phyloP scores from a whole-genome alignment of 2,113 vertebrate genomes.

The Lophotis ruficrista region DNA sequence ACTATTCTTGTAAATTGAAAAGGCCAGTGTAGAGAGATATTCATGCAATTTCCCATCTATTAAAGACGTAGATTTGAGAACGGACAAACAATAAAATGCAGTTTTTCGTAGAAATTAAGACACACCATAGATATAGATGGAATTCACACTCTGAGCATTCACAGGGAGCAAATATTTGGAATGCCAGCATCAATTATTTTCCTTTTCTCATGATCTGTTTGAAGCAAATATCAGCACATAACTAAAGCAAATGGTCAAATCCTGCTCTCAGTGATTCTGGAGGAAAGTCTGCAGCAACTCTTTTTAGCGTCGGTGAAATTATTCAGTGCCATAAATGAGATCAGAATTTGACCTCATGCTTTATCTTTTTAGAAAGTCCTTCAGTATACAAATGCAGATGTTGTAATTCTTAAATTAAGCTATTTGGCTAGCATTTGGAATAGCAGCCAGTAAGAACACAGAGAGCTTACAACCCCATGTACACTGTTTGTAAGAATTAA shows the following conservation, averaged over 20 bases:
- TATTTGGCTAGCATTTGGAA: slow-evolving; percentile 34
- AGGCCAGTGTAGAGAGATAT: slow-evolving; percentile 51
- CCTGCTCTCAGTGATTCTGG: not conserved
- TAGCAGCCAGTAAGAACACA: not conserved
- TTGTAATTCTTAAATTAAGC: slow-evolving; percentile 49
- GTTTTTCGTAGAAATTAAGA: slow-evolving; percentile 33
- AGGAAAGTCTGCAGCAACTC: not conserved
- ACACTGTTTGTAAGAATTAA: not conserved
- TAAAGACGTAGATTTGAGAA: slow-evolving; percentile 54
- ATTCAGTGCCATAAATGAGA: slow-evolving; percentile 11
- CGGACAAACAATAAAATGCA: slow-evolving; percentile 24
- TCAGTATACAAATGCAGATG: slow-evolving; percentile 64
- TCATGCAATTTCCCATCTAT: slow-evolving; percentile 53
- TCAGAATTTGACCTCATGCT: slow-evolving; percentile 43
- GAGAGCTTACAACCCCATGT: not conserved
- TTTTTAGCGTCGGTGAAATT: not conserved
- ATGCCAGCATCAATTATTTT: not conserved
- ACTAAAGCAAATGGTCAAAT: not conserved
- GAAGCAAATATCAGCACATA: not conserved
- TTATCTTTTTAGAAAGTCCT: slow-evolving; percentile 30
- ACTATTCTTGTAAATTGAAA: slow-evolving; percentile 70
- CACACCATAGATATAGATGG: not conserved
- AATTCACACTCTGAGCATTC: not conserved
- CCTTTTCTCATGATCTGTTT: not conserved
- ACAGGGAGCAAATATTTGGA: slow-evolving; percentile 1